A percentile compares a stretch with the other conserved stretches of the same genome.
phyloP scores from a whole-genome alignment of 2,797 vertebrate species.

The Bradypus variegatus region DNA sequence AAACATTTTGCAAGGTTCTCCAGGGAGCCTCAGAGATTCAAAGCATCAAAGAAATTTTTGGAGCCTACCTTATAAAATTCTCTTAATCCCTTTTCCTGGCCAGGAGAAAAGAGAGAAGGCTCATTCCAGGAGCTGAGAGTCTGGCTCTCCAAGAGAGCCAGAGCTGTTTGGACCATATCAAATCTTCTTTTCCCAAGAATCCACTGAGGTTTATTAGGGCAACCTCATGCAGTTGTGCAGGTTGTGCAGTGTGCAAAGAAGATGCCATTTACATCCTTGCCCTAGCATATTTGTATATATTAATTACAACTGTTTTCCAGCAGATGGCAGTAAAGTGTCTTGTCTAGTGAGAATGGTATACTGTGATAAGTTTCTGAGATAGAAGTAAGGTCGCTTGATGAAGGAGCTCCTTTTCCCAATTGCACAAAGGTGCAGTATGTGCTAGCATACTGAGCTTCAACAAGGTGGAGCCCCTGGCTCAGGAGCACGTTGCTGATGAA shows the following conservation, averaged over 20 bases:
- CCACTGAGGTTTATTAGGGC: neutral
- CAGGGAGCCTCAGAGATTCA: neutral
- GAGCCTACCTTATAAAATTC: neutral
- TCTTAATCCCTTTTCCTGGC: neutral
- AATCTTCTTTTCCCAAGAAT: neutral
- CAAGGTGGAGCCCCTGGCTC: neutral
- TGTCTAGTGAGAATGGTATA: neutral
- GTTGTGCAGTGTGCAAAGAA: neutral
- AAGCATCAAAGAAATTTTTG: neutral
- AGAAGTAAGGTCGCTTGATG: neutral
- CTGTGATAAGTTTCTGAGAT: neutral
- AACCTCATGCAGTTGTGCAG: neutral
- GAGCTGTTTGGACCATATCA: no score
- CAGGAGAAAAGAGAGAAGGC: neutral
- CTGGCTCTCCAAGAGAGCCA: neutral
- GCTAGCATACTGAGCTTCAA: neutral
- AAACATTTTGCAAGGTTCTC: neutral
- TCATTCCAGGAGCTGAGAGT: neutral
- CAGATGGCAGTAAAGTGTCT: conserved; percentile 58
- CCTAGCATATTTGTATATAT: neutral
- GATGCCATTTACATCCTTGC: accelerated
- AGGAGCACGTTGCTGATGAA: neutral
- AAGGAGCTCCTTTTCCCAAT: neutral
- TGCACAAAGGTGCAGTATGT: neutral
- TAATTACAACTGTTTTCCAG: conserved; percentile 30